Percentiles rank a stretch among this genome's conserved stretches.
phyloP scores from a whole-genome alignment of 2,888 invertebrate species.

The Agrotis clavis region DNA sequence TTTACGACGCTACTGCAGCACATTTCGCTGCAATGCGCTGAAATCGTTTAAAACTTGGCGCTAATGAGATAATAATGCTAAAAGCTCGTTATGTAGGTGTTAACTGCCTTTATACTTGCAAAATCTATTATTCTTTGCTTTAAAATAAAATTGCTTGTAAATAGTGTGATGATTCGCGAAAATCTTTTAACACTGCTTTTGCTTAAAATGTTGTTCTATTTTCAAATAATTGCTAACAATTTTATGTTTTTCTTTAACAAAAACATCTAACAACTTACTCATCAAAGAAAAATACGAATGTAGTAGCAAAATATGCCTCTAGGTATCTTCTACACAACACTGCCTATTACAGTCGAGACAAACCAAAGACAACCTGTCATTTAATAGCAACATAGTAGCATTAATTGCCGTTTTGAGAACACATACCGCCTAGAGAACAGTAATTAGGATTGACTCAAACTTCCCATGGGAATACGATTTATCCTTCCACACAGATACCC shows the following conservation, averaged over 20 bases:
- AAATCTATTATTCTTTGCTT: not conserved
- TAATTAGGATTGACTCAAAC: conserved; percentile 48
- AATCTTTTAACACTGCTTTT: not conserved
- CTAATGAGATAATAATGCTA: conserved; percentile 32
- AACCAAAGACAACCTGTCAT: conserved; percentile 7
- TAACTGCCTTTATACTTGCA: conserved; percentile 2
- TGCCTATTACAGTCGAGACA: not conserved
- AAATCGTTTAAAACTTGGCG: conserved; percentile 12
- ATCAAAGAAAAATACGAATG: too few relatives aligned
- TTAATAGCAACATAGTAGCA: conserved; percentile 19
- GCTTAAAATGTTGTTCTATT: not conserved
- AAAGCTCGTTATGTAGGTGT: conserved; percentile 14
- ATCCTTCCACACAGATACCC: conserved; percentile 39
- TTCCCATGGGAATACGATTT: conserved; percentile 55
- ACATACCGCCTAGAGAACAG: conserved; percentile 44
- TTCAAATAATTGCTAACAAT: not conserved
- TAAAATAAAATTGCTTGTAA: not conserved
- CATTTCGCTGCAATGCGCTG: conserved; percentile 43
- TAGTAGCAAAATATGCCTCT: too few relatives aligned
- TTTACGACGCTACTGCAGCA: conserved; percentile 23
- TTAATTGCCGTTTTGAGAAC: conserved; percentile 44
- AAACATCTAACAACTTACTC: too few relatives aligned
- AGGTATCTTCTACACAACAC: too few relatives aligned
- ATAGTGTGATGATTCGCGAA: too few relatives aligned
- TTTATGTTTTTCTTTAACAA: too few relatives aligned